Conservation (phyloP, 2,888 invertebrate species). For the Ophion costatus region DNA sequence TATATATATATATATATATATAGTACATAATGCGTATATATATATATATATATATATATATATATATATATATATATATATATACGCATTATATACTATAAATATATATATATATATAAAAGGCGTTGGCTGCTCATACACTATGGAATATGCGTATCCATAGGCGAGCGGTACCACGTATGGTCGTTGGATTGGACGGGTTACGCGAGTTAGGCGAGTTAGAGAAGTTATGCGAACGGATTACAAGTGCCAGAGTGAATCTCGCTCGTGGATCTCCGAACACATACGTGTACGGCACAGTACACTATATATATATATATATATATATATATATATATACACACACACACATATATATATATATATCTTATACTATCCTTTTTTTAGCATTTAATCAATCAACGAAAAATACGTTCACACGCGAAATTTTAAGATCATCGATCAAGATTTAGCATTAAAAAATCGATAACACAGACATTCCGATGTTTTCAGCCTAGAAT, state of each 20-base stretch:
- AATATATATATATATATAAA: background rate
- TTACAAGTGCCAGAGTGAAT: constrained; percentile 51
- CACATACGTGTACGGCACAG: background rate
- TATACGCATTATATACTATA: too few relatives aligned
- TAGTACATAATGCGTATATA: background rate
- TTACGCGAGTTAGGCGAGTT: constrained; percentile 59
- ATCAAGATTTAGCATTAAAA: too few relatives aligned
- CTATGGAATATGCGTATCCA: background rate
- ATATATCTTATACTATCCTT: too few relatives aligned
- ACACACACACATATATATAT: too few relatives aligned
- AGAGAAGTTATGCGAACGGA: constrained; percentile 56
- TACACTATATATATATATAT: background rate
- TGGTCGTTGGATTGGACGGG: constrained; percentile 45
- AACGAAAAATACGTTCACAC: too few relatives aligned
- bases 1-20: background rate
- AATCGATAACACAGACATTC: too few relatives aligned
- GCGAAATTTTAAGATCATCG: too few relatives aligned
- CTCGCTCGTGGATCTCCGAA: constrained; percentile 36
- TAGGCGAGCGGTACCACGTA: constrained; percentile 30
- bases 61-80: too few relatives aligned
- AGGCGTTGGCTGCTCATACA: constrained; percentile 11
- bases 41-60: background rate
- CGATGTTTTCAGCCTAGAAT: too few relatives aligned
- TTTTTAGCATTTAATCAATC: too few relatives aligned
- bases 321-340: background rate